Evolutionary conservation across 2,113 vertebrate genomes (phyloP).

Genomic region (Tapirus terrestris): DNA sequence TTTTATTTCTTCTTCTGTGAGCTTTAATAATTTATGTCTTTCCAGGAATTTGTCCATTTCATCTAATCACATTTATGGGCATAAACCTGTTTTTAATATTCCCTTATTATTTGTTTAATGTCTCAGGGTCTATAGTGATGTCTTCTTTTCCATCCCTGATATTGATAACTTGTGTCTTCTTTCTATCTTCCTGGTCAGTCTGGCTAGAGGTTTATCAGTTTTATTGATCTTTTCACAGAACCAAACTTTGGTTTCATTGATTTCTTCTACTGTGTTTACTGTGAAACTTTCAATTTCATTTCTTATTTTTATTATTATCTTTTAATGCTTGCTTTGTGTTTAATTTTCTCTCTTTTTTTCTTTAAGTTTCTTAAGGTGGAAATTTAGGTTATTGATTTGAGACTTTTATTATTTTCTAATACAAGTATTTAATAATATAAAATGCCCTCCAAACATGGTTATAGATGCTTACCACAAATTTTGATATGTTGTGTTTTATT

Average conservation of each 20-base stretch:
- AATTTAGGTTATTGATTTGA: background rate
- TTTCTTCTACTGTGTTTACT: background rate
- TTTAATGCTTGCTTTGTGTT: background rate
- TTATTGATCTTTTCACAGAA: background rate
- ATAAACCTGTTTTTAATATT: background rate
- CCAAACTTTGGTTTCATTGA: background rate
- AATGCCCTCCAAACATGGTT: background rate
- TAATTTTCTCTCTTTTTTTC: background rate
- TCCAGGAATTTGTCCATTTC: background rate
- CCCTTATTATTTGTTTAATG: background rate
- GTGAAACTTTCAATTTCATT: background rate
- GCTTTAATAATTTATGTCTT: background rate
- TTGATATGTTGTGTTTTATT: background rate
- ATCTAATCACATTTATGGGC: background rate
- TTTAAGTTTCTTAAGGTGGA: background rate
- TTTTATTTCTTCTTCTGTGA: conserved; percentile 6
- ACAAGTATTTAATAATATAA: conserved; percentile 7
- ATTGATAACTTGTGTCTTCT: background rate
- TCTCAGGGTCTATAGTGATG: background rate
- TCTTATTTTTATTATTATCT: background rate
- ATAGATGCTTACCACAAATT: background rate
- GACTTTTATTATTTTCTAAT: conserved; percentile 22
- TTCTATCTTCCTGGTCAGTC: background rate
- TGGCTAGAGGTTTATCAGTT: background rate
- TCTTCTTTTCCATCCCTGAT: background rate